These are phyloP conservation scores for Gastrophysa polygoni DNA, from an alignment of 2,888 invertebrate species.

Conservation along the genomic window DNA sequence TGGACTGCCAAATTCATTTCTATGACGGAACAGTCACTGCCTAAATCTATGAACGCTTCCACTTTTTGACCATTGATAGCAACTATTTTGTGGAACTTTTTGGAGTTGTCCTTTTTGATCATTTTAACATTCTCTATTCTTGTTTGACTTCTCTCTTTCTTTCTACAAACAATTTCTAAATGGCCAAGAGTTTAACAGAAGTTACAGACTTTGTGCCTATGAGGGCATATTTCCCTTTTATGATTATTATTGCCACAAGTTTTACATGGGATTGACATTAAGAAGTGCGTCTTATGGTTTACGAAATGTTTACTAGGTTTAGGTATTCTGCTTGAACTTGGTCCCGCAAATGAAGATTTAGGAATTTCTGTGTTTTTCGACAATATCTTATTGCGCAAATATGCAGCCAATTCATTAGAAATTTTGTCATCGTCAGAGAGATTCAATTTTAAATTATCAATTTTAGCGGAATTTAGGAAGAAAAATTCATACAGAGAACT, in stretches of 20 bases:
- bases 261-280: neutral
- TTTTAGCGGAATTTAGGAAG: conserved; percentile 30
- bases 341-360: neutral
- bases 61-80: neutral
- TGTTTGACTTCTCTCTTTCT: neutral
- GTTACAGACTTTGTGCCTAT: neutral
- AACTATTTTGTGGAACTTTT: conserved; percentile 4
- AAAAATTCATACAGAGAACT: conserved; percentile 9
- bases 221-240: neutral
- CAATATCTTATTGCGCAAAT: conserved; percentile 22
- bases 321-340: neutral
- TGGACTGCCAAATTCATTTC: neutral
- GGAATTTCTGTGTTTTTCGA: neutral
- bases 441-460: conserved; percentile 27
- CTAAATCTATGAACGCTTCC: conserved; percentile 6
- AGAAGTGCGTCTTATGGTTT: neutral
- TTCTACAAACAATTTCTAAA: neutral
- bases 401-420: conserved; percentile 26
- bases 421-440: conserved; percentile 31
- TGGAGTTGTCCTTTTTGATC: too few species aligned
- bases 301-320: neutral
- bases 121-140: too few species aligned
- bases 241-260: conserved; percentile 13
- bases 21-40: conserved; percentile 1
- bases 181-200: neutral